Base-by-base conservation (phyloP, 2,113 vertebrate genomes). In the Protobothrops mucrosquamatus region DNA sequence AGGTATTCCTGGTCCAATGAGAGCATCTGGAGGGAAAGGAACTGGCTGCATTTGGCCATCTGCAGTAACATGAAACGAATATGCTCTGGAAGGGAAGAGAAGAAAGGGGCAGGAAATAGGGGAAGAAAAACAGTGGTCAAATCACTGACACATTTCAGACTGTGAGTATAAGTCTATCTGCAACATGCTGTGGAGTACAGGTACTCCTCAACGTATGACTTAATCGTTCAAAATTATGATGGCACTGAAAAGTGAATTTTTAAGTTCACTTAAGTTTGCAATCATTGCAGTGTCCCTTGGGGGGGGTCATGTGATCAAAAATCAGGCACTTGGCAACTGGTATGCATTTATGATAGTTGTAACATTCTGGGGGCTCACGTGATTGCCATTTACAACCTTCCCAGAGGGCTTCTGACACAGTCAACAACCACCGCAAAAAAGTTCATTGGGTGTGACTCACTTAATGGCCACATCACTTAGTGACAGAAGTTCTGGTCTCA, bases 31-130 rank as follows among this genome's bases (percentile, higher is more conserved):
- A 51, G 99, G 98, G 89, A 99, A 99, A 92, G 99, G 99, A 57
- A 99, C 99, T 0, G 99, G 99, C 96, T 99, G 99, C 99, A 99
- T 99, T 96, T 99, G 99, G 56, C 99, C 99, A 9, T 99, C 98
- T 20, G 98, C 99, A 0, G 98, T 99, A 43, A 99, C 99, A 52
- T 99, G 99, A 97, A 99, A 99, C 87, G 99, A 99, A 93, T 98
- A 98, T 0, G 97, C 97, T 39, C 97, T 98, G 93, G 89, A 87
- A 1, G 61, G 92, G 88, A 85, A 39, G 59, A 87, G 24, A 88
- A 69, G 55, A 55, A 74, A 54, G 48, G 54, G 1, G 12, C 3
- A 95, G 85, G 92, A 26, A 52, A 18, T 18, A 56, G 3, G 88
- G 7, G 93, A 15, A 93, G 92, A 74, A 92, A 43, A 39, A 24